Evolutionary conservation across 2,113 vertebrate species (phyloP).

Genomic region (Numenius arquata): DNA sequence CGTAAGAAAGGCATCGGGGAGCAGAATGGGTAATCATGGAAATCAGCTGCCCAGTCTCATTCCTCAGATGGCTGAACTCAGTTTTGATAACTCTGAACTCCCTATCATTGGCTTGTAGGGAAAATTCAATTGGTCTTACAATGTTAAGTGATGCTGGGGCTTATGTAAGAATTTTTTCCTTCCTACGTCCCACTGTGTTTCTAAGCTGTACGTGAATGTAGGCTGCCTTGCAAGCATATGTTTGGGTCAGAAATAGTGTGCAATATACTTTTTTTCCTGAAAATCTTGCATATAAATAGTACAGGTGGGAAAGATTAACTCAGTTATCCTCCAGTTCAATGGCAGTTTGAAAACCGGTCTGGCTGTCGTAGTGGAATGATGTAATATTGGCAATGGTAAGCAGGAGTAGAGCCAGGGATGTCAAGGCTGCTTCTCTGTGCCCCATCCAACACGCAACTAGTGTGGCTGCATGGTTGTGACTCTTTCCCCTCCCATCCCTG

Average conservation of each 20-base stretch:
- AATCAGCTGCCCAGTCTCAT: not conserved
- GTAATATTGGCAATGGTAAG: not conserved
- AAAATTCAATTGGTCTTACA: not conserved
- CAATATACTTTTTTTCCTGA: not conserved
- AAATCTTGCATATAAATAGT: not conserved
- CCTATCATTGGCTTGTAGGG: not conserved
- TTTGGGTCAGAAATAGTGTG: not conserved
- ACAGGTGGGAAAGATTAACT: not conserved
- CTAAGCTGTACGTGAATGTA: not conserved
- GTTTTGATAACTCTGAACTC: not conserved
- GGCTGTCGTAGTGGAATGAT: not conserved
- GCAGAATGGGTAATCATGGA: not conserved
- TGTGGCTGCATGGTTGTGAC: not conserved
- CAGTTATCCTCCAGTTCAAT: not conserved
- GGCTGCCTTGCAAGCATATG: not conserved
- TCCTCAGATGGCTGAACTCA: not conserved
- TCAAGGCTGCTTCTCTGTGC: not conserved
- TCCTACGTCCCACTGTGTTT: not conserved
- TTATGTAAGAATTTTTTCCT: not conserved
- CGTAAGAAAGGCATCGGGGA: not conserved
- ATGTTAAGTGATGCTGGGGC: not conserved
- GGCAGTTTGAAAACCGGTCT: not conserved
- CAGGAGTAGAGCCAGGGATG: not conserved
- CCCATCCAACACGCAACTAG: not conserved
- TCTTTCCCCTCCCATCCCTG: not conserved